Evolutionary conservation across 2,888 invertebrate genomes (phyloP), one percentile per base, ranked within the genome.

Genomic region (Leptinotarsa juncta): DNA sequence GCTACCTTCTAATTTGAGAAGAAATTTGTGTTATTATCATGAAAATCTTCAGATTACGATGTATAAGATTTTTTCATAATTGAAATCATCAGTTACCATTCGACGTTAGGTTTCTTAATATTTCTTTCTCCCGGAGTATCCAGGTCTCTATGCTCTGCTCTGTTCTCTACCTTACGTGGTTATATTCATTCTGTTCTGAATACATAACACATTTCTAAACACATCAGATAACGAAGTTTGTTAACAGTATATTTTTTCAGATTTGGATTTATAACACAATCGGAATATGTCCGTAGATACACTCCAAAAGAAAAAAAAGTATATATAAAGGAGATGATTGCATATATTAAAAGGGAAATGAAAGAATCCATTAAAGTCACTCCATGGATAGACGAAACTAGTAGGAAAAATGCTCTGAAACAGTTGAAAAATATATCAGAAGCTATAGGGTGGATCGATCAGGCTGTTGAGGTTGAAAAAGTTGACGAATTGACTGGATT

Each of bases 191-290:
- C 2, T 42, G 42, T 3, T 42, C 10, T 10, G 42, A 12, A 42
- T 3, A 42, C 42, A 42, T 42, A 10, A 42, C 7, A 10, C 0
- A 32, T 3, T 32, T 32, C 2, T 10, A 42, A 32, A 42, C 10
- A 42, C 2, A 3, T 42, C 42, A 42, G 26, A 4, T 49, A 3
- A 18, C 14, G 1, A 60, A 60, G n/a, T 18, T 5, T 60, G 4
- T 26, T 23, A 12, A 42, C 3, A 42, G 10, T 42, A 10, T 12
- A 2, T 42, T 42, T 65, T 48, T 65, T 42, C 74, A 85, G 84
- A 55, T 84, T 84, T 71, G 76, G 77, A 55, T 78, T 77, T 60
- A 84, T 83, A 14, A 82, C 83, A 10, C 84, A 85, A 80, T 74
- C 81, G 10, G 80, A 82, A 50, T 85, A 84, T 68, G 78, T 84